Evolutionary conservation across 1,140 invertebrate species (phyloP).

Genomic region (Panagrolaimus sp.): DNA sequence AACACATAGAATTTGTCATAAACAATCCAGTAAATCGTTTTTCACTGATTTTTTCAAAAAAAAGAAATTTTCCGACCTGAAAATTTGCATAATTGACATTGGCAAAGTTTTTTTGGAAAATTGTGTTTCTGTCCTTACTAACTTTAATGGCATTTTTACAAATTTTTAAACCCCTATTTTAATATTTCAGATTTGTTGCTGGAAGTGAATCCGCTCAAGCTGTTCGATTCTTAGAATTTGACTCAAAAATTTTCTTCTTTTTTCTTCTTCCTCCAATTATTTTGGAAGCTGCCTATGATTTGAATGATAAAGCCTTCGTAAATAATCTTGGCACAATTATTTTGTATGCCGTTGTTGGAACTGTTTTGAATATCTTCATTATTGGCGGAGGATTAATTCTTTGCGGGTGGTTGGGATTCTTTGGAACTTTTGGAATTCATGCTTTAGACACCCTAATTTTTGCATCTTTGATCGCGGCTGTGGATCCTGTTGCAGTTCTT

Average conservation of each 20-base stretch:
- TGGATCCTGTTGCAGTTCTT: constrained; percentile 93
- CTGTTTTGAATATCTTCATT: constrained; percentile 86
- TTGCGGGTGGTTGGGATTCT: constrained; percentile 75
- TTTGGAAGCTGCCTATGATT: constrained; percentile 92
- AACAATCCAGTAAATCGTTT: no score
- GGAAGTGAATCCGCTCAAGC: constrained; percentile 32
- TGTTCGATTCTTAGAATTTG: constrained; percentile 69
- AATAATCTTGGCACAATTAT: constrained; percentile 92
- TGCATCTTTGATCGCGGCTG: constrained; percentile 90
- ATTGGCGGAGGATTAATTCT: constrained; percentile 80
- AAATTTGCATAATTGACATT: no score
- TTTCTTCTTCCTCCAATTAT: constrained; percentile 87
- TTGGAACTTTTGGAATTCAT: constrained; percentile 69
- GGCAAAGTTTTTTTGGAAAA: no score
- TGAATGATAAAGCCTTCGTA: constrained; percentile 89
- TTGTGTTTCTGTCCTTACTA: no score
- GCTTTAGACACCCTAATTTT: constrained; percentile 86
- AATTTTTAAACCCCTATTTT: not conserved
- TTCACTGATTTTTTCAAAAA: no score
- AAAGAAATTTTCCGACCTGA: no score
- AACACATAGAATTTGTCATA: no score
- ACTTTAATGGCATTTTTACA: no score
- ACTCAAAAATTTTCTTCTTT: constrained; percentile 87
- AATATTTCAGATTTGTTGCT: not conserved
- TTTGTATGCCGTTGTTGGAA: constrained; percentile 88